Percentiles rank a stretch among this genome's conserved stretches.
Conservation (phyloP, 2,113 vertebrate genomes). For the Ptychochromis oligacanthus region DNA sequence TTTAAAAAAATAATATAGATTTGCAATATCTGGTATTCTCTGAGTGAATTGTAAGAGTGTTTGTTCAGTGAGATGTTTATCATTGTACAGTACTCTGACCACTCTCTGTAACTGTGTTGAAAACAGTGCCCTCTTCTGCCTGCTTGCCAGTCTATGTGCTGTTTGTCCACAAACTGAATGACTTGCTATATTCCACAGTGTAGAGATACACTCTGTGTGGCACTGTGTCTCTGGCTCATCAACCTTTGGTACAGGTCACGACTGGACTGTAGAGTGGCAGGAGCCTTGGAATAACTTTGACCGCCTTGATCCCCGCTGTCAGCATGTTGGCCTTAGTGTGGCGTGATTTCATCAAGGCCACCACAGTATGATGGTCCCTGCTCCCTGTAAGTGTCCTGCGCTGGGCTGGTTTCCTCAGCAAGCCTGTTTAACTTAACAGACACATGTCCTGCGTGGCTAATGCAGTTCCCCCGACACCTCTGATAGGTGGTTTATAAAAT, state of each 20-base stretch:
- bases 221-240: slow-evolving; percentile 58
- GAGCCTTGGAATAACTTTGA: slow-evolving; percentile 68
- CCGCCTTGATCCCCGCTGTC: slow-evolving; percentile 73
- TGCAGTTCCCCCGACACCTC: slow-evolving; percentile 29
- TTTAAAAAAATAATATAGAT: background rate
- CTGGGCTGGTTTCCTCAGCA: slow-evolving; percentile 51
- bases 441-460: slow-evolving; percentile 18
- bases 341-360: slow-evolving; percentile 73
- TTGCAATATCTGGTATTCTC: background rate
- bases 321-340: slow-evolving; percentile 61
- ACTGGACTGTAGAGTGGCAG: slow-evolving; percentile 47
- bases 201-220: slow-evolving; percentile 32
- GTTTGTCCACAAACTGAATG: slow-evolving; percentile 34
- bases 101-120: slow-evolving; percentile 18
- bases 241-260: slow-evolving; percentile 64
- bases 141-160: background rate
- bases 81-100: background rate
- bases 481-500: slow-evolving; percentile 3
- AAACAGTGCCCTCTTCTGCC: slow-evolving; percentile 75
- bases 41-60: background rate
- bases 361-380: slow-evolving; percentile 21
- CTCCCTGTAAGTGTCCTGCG: slow-evolving; percentile 32
- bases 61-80: background rate
- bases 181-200: slow-evolving; percentile 39
- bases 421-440: slow-evolving; percentile 43